Evolutionary conservation across 2,113 vertebrate genomes (phyloP).

Genomic region (Corythornis cristatus): DNA sequence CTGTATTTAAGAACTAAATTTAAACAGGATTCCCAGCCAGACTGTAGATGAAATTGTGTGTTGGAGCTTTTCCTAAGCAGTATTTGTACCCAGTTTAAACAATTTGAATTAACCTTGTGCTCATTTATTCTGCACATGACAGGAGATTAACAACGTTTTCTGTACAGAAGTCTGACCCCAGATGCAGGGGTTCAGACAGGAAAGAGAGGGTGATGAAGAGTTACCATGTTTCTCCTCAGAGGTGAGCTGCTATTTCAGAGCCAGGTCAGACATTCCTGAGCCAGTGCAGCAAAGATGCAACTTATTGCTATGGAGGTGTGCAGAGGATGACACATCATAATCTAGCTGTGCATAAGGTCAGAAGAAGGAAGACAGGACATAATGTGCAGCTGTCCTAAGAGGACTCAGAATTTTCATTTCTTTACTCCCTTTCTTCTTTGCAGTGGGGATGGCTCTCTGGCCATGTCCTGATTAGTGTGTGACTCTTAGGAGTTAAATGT

Average conservation of each 20-base stretch:
- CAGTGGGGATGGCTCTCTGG: not conserved
- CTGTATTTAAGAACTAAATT: slow-evolving; percentile 23
- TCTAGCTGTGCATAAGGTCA: not conserved
- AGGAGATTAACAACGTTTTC: not conserved
- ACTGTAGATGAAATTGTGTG: not conserved
- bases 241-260: not conserved
- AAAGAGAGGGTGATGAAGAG: not conserved
- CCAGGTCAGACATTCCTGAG: not conserved
- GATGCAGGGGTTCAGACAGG: not conserved
- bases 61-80: not conserved
- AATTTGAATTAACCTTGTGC: not conserved
- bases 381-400: not conserved
- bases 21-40: slow-evolving; percentile 15
- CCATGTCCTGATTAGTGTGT: not conserved
- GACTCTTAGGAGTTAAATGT: not conserved
- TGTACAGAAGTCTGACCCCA: not conserved
- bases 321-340: not conserved
- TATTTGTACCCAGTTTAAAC: not conserved
- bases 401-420: not conserved
- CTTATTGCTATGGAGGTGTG: not conserved
- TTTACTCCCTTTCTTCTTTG: not conserved
- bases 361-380: not conserved
- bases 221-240: not conserved
- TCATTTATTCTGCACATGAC: not conserved
- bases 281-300: not conserved